A percentile compares a stretch with the other conserved stretches of the same genome.
phyloP scores from a whole-genome alignment of 2,797 vertebrate genomes.

The Pygocentrus nattereri region DNA sequence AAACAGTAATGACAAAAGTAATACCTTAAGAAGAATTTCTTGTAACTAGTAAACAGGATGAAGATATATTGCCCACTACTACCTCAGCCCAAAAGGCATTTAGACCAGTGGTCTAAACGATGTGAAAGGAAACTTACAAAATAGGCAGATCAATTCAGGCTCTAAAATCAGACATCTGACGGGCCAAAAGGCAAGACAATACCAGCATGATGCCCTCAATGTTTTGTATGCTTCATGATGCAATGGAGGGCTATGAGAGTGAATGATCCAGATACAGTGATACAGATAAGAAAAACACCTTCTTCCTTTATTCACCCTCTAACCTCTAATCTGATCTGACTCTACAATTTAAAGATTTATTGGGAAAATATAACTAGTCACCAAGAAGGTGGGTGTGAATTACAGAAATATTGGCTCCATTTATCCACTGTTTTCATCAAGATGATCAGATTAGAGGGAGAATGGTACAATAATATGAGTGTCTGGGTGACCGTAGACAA shows the following conservation, averaged over 20 bases:
- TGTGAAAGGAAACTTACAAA: background rate
- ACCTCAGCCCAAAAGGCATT: background rate
- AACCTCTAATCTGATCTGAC: conserved; percentile 38
- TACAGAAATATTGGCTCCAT: conserved; percentile 27
- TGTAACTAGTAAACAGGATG: too few relatives aligned
- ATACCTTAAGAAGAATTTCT: too few relatives aligned
- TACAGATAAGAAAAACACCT: background rate
- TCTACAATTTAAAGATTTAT: conserved; percentile 17
- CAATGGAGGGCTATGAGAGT: background rate
- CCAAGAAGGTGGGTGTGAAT: background rate
- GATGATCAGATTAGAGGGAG: conserved; percentile 42
- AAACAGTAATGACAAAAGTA: too few relatives aligned
- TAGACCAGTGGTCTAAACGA: background rate
- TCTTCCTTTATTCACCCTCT: conserved; percentile 31
- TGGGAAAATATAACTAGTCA: conserved; percentile 20
- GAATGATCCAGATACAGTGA: background rate
- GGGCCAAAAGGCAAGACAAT: background rate
- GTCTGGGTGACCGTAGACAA: background rate
- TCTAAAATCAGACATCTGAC: background rate
- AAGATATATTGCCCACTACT: too few relatives aligned
- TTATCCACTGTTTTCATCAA: conserved; percentile 19
- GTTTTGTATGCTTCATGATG: background rate
- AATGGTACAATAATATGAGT: conserved; percentile 1
- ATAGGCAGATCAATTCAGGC: background rate
- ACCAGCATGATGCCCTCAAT: background rate